Evolutionary conservation across 23 tunicate species (phyloP).

Genomic region (Oikopleura vanhoeffeni): DNA sequence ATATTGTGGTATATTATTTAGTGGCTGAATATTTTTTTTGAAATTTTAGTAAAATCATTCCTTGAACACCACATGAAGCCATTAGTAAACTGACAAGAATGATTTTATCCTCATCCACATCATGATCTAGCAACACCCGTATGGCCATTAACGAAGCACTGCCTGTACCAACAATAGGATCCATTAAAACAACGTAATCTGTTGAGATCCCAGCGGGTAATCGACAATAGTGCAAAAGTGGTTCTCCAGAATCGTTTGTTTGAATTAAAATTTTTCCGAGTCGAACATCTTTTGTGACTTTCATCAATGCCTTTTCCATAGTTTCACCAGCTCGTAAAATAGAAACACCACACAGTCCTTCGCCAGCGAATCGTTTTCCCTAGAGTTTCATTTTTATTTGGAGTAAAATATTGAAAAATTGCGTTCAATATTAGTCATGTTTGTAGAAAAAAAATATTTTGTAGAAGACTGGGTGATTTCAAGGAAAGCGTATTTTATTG

Average conservation of each 20-base stretch:
- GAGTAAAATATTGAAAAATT: conserved; percentile 33
- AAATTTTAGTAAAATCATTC: too few relatives aligned
- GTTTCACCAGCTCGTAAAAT: conserved; percentile 63
- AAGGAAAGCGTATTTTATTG: too few relatives aligned
- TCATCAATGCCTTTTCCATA: conserved; percentile 88
- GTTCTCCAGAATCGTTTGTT: conserved; percentile 63
- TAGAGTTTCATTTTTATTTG: conserved; percentile 43
- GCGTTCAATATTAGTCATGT: too few relatives aligned
- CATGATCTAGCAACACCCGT: conserved; percentile 88
- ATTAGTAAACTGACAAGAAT: conserved; percentile 57
- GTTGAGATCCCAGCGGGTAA: conserved; percentile 50
- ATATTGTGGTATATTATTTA: too few relatives aligned
- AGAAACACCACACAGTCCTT: conserved; percentile 37
- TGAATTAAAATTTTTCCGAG: conserved; percentile 91
- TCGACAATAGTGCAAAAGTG: conserved; percentile 78
- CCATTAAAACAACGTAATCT: conserved; percentile 92
- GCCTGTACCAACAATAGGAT: conserved; percentile 87
- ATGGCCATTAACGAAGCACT: conserved; percentile 98
- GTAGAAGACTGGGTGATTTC: too few relatives aligned
- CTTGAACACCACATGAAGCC: conserved; percentile 91
- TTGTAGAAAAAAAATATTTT: too few relatives aligned
- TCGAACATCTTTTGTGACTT: conserved; percentile 83
- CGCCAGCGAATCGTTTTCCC: conserved; percentile 64
- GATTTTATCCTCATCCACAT: conserved; percentile 76
- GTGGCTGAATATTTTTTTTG: too few relatives aligned